Conservation (phyloP, 1,140 invertebrate genomes). For the Orius insidiosus region DNA sequence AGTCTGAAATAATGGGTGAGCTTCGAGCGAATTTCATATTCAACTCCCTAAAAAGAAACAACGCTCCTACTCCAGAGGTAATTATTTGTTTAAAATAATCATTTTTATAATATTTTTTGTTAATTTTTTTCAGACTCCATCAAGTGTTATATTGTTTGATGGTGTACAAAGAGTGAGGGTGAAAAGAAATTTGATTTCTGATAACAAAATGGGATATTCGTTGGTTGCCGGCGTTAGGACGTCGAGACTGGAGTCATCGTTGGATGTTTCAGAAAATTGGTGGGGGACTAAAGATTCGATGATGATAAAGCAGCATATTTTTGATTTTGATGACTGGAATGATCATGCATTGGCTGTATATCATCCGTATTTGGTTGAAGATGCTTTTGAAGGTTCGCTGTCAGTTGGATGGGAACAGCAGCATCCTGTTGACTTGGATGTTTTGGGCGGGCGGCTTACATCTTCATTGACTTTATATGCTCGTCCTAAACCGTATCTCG, state of each 20-base stretch:
- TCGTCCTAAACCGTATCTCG: constrained; percentile 54
- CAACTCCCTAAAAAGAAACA: constrained; percentile 66
- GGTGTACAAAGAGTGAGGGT: constrained; percentile 88
- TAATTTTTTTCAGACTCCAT: constrained; percentile 33
- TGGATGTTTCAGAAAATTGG: constrained; percentile 89
- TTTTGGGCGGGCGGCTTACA: constrained; percentile 68
- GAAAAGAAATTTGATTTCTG: constrained; percentile 74
- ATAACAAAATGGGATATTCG: constrained; percentile 82
- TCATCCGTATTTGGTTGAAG: constrained; percentile 65
- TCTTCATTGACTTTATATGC: constrained; percentile 51
- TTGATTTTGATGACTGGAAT: constrained; percentile 99
- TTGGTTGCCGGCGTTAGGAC: constrained; percentile 81
- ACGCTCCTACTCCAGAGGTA: constrained; percentile 23
- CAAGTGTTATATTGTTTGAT: constrained; percentile 75
- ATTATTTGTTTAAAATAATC: constrained; percentile 2
- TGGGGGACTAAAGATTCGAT: constrained; percentile 68
- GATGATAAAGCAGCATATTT: constrained; percentile 69
- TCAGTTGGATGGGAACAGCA: constrained; percentile 40
- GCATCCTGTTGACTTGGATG: constrained; percentile 38
- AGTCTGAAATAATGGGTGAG: constrained; percentile 79
- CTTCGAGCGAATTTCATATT: constrained; percentile 59
- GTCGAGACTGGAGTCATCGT: constrained; percentile 65
- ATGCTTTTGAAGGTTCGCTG: constrained; percentile 55
- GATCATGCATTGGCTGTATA: constrained; percentile 85
- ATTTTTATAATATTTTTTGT: constrained; percentile 19